Conservation (phyloP, 2,113 vertebrate genomes). For the Chaetops frenatus region DNA sequence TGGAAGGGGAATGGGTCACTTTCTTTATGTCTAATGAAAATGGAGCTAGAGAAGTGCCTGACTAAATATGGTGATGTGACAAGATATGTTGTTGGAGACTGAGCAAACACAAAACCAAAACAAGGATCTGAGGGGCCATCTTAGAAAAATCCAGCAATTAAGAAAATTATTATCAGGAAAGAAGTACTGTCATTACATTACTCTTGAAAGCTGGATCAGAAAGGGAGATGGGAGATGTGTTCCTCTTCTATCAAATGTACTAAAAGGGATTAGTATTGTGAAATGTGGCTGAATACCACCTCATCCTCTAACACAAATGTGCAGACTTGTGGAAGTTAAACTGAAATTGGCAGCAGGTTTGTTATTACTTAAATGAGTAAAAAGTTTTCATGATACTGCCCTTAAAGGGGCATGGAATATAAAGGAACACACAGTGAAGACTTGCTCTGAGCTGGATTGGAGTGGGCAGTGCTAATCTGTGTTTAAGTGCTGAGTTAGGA, state of each 20-base stretch:
- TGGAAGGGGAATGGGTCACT: background rate
- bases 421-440: background rate
- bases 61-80: background rate
- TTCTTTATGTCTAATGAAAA: background rate
- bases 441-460: background rate
- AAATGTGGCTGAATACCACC: background rate
- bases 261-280: background rate
- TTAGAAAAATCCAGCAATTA: background rate
- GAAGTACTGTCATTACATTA: background rate
- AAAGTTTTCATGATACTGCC: background rate
- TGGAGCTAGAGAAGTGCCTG: background rate
- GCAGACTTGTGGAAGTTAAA: background rate
- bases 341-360: background rate
- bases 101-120: background rate
- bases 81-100: background rate
- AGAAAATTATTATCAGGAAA: background rate
- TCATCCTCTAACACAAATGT: background rate
- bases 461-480: background rate
- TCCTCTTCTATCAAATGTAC: background rate
- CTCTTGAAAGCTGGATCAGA: constrained; percentile 17
- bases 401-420: background rate
- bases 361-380: background rate
- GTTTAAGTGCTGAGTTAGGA: background rate
- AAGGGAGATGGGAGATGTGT: background rate
- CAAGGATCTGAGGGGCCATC: background rate